Evolutionary conservation across 2,113 vertebrate species (phyloP).

Genomic region (Lucifuga dentata): DNA sequence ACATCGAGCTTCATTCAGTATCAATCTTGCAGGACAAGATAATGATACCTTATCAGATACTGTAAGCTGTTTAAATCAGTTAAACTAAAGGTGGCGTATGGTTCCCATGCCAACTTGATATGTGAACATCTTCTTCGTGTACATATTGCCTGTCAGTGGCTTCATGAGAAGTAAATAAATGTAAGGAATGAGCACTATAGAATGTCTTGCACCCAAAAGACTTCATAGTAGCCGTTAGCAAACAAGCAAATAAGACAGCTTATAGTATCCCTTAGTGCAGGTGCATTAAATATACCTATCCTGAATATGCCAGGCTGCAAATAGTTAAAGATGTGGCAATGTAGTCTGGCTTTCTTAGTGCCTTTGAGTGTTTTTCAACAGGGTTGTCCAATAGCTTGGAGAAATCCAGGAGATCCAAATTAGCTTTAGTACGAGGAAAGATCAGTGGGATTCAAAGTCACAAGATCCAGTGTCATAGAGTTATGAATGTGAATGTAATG

Average conservation of each 20-base stretch:
- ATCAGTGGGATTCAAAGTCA: slow-evolving; percentile 51
- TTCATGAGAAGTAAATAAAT: slow-evolving; percentile 26
- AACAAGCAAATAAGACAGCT: slow-evolving; percentile 29
- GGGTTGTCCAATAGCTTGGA: slow-evolving; percentile 70
- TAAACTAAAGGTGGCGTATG: slow-evolving; percentile 35
- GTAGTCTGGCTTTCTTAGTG: slow-evolving; percentile 83
- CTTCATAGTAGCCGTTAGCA: slow-evolving; percentile 61
- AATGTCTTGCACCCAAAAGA: slow-evolving; percentile 66
- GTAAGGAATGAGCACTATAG: slow-evolving; percentile 41
- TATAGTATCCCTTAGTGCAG: slow-evolving; percentile 54
- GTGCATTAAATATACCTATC: slow-evolving; percentile 45
- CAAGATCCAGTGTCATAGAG: slow-evolving; percentile 37
- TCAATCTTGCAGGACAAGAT: slow-evolving; percentile 80
- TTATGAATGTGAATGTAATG: slow-evolving; percentile 39
- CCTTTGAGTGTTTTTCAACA: slow-evolving; percentile 83
- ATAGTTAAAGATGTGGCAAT: slow-evolving; percentile 55
- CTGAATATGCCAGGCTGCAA: slow-evolving; percentile 73
- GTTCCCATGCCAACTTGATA: slow-evolving; percentile 24
- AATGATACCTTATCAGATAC: slow-evolving; percentile 53
- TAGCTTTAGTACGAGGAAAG: slow-evolving; percentile 37
- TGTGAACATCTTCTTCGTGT: slow-evolving; percentile 51
- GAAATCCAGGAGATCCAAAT: slow-evolving; percentile 24
- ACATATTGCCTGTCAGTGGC: slow-evolving; percentile 36
- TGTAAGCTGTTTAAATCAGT: slow-evolving; percentile 41
- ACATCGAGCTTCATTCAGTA: slow-evolving; percentile 59